Conservation (phyloP, 2,113 vertebrate species). For the Thalassoma bifasciatum region DNA sequence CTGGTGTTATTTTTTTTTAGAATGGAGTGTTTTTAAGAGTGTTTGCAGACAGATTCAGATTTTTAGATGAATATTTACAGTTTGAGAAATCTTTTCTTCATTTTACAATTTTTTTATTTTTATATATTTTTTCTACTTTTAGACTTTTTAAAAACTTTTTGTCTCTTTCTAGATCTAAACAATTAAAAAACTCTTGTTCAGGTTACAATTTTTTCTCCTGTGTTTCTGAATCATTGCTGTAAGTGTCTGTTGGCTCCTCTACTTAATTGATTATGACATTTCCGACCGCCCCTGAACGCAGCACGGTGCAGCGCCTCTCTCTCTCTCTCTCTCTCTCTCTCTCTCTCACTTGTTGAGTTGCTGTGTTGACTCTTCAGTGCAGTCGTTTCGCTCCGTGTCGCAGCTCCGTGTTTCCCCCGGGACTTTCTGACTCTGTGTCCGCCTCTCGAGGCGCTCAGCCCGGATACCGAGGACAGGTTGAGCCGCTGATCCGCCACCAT, state of each 20-base stretch:
- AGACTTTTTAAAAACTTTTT: no score
- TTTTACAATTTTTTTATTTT: no score
- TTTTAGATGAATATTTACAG: no score
- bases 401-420: slow-evolving; percentile 8
- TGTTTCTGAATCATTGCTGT: not conserved
- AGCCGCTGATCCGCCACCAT: slow-evolving; percentile 43
- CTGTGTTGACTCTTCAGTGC: not conserved
- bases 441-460: not conserved
- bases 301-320: not conserved
- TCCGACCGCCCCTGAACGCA: slow-evolving; percentile 49
- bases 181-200: no score
- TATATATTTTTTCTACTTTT: no score
- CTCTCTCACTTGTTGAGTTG: not conserved
- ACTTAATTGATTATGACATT: not conserved
- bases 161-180: no score
- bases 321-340: not conserved
- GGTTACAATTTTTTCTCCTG: no score
- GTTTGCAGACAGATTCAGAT: no score
- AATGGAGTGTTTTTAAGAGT: no score
- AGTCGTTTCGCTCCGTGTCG: not conserved
- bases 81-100: no score
- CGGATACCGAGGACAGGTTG: not conserved
- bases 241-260: no score
- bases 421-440: not conserved
- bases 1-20: no score